Evolutionary conservation across 2,113 vertebrate species (phyloP), one percentile per base, ranked within the genome.

Genomic region (Etheostoma spectabile): DNA sequence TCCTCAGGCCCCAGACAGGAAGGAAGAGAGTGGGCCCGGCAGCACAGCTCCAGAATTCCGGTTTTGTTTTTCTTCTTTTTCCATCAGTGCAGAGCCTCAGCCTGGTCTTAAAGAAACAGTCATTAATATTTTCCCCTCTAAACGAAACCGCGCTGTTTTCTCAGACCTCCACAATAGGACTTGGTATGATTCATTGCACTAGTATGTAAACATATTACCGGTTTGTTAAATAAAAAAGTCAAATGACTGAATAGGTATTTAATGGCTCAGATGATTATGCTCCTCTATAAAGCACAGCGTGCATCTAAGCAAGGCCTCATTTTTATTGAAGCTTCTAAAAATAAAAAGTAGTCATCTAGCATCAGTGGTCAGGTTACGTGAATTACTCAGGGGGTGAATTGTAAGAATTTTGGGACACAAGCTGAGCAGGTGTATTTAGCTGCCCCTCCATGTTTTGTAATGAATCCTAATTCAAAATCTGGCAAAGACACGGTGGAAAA

Each of bases 1-100:
- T 90, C 67, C 91, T 82, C 79, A 88, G 84, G 89, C 94, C 94
- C 90, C 92, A 95, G 90, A 93, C 95, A 96, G 94, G 96, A 96
- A 96, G 95, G 95, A 91, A 94, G 86, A 94, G 92, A 94, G 92
- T 91, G 91, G 92, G 94, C 91, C 88, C 81, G 78, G 87, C 91
- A 87, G 88, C 80, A 86, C 91, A 71, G 82, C 90, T 93, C 90
- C 88, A 95, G 93, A 95, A 96, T 93, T 94, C 87, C 83, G 84
- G 87, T 92, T 91, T 86, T 92, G 90, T 92, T 93, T 91, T 92
- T 93, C 89, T 92, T 92, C 87, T 93, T 92, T 95, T 94, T 95
- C 94, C 95, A 94, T 90, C 89, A 87, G 92, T 86, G 90, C 86
- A 24, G 83, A 1, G 21, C 70, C 87, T 80, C 52, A 77, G 80